phyloP scores from a whole-genome alignment of 2,888 invertebrate genomes.

The Emesis furor region DNA sequence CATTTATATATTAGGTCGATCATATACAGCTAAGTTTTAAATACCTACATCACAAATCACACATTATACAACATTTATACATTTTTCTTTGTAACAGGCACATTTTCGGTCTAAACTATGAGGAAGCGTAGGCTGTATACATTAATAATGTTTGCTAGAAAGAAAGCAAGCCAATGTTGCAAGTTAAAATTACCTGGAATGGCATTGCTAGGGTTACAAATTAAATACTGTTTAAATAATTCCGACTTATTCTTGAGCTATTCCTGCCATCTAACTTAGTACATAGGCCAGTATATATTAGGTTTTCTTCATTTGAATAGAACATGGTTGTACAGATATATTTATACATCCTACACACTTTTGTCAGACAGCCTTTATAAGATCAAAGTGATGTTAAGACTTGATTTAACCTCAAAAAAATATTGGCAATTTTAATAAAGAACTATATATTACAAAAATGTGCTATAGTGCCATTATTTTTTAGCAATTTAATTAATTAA shows the following conservation, averaged over 20 bases:
- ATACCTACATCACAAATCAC: slow-evolving; percentile 66
- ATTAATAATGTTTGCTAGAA: slow-evolving; percentile 25
- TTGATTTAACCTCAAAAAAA: not conserved
- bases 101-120: slow-evolving; percentile 72
- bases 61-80: slow-evolving; percentile 62
- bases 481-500: too few species aligned
- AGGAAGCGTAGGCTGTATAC: slow-evolving; percentile 45
- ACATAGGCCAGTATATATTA: slow-evolving; percentile 37
- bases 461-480: too few species aligned
- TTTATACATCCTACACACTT: too few species aligned
- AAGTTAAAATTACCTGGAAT: slow-evolving; percentile 33
- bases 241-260: slow-evolving; percentile 52
- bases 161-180: slow-evolving; percentile 27
- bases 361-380: not conserved
- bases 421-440: not conserved
- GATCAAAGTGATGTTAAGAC: not conserved
- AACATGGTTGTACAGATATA: not conserved
- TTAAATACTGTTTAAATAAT: slow-evolving; percentile 55
- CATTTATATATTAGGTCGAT: not conserved
- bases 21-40: slow-evolving; percentile 19
- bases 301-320: slow-evolving; percentile 2
- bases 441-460: too few species aligned
- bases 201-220: slow-evolving; percentile 32
- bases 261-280: slow-evolving; percentile 28
- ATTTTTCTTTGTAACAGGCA: slow-evolving; percentile 73